A percentile compares a stretch with the other conserved stretches of the same genome.
These are phyloP conservation scores for Circaetus cinerascens DNA, from an alignment of 2,113 vertebrate genomes.

Conservation along the genomic window DNA sequence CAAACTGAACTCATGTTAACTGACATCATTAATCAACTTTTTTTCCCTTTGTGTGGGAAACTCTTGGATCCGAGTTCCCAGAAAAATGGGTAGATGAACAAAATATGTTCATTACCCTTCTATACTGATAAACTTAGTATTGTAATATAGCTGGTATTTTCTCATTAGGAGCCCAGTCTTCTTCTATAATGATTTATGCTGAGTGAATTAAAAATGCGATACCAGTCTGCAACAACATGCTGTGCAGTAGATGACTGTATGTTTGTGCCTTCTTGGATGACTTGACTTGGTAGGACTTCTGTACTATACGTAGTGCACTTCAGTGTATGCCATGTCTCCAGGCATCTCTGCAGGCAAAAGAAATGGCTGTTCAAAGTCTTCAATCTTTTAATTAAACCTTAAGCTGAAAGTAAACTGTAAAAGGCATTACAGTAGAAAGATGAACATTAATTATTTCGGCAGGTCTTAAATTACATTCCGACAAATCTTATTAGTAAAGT, in stretches of 20 bases:
- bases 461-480: background rate
- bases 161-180: background rate
- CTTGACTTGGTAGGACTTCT: background rate
- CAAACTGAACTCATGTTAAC: background rate
- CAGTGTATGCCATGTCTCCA: background rate
- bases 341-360: background rate
- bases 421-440: background rate
- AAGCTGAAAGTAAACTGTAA: background rate
- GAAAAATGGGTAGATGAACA: background rate
- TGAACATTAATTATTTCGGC: background rate
- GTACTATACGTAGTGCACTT: background rate
- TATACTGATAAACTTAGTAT: background rate
- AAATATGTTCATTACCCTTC: background rate
- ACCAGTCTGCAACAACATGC: background rate
- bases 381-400: background rate
- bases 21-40: background rate
- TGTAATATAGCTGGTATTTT: background rate
- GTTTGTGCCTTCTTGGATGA: background rate
- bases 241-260: background rate
- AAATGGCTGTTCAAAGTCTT: background rate
- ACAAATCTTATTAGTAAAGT: background rate
- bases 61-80: background rate
- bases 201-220: background rate
- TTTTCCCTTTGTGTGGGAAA: background rate
- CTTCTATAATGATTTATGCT: background rate